A percentile compares a stretch with the other conserved stretches of the same genome.
These are phyloP conservation scores for Drosophila dunni DNA, from an alignment of 1,140 invertebrate genomes.

Conservation along the genomic window DNA sequence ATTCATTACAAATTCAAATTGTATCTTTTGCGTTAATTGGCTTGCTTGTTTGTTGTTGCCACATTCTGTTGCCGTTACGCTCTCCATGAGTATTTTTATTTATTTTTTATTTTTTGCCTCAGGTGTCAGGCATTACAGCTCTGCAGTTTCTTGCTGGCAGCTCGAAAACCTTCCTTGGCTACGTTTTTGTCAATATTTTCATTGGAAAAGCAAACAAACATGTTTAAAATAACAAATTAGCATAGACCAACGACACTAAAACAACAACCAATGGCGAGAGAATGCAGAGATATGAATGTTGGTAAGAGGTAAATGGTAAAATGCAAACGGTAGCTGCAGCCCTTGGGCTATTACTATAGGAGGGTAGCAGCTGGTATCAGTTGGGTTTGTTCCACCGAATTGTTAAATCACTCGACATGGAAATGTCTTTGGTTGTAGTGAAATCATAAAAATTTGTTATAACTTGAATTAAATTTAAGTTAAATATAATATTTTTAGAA, in stretches of 20 bases:
- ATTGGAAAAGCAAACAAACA: constrained; percentile 74
- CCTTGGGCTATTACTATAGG: constrained; percentile 16
- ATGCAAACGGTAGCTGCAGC: constrained; percentile 56
- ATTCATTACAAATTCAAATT: constrained; percentile 73
- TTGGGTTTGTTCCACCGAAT: constrained; percentile 35
- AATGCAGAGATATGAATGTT: too few species aligned
- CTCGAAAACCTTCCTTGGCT: constrained; percentile 36
- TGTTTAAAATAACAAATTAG: constrained; percentile 83
- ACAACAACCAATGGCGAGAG: constrained; percentile 37
- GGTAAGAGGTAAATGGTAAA: too few species aligned
- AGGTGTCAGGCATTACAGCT: constrained; percentile 53
- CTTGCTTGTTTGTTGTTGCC: constrained; percentile 74
- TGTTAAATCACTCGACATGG: constrained; percentile 22
- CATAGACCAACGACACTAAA: constrained; percentile 64
- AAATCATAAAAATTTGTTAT: too few species aligned
- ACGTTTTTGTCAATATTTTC: constrained; percentile 75
- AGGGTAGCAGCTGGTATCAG: constrained; percentile 38
- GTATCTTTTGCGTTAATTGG: constrained; percentile 80
- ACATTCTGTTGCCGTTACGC: constrained; percentile 36
- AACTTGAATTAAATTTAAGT: too few species aligned
- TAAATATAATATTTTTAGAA: too few species aligned
- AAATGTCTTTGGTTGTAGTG: constrained; percentile 2
- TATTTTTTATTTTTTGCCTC: constrained; percentile 58
- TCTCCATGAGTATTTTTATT: neutral
- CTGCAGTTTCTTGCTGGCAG: constrained; percentile 27